Base-by-base conservation (phyloP, 2,797 vertebrate genomes). In the Amniataba percoides region DNA sequence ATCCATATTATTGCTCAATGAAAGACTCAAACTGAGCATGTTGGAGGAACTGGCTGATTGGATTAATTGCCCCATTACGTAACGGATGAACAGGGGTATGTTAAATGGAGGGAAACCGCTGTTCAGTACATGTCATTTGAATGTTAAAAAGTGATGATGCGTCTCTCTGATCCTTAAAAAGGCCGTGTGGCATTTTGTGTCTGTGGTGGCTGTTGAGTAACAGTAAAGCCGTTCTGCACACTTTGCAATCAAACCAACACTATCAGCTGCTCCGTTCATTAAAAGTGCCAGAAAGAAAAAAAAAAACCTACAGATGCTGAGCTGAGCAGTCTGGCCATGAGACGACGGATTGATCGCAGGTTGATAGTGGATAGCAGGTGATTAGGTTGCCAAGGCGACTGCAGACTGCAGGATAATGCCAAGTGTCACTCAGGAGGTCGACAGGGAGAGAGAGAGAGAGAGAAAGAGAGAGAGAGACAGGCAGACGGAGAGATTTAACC, bases 351-450 rank as follows among this genome's bases (percentile, higher is more conserved):
- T 71, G 80, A 71, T 77, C 36, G 14, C 60, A 58, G 56, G 40
- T 61, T 76, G 71, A 77, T 70, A 58, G 56, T 55, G 58, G 56
- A 66, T 40, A n/a, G 51, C 58, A 61, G 62, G 71, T 75, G 73
- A 79, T 87, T 58, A 74, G 55, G 77, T 84, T 82, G 61, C 76
- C 23, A 80, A 56, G 78, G 45, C 40, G 48, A 86, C 74, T 10
- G 2, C 69, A 62, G 53, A 42, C 45, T 71, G 51, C 48, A 52
- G 45, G 21, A 74, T 77, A 73, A 81, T 63, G 62, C 46, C 63
- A 64, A 69, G 31, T 71, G 66, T 81, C 77, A 77, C 39, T 80
- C 75, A 18, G 31, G 7, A 66, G 36, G 72, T 75, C 43, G 70
- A 27, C 39, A 52, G 19, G 64, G 42, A 58, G 19, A 62, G 42